Base-by-base conservation (phyloP, 2,888 invertebrate genomes). In the Aphidoletes aphidimyza region DNA sequence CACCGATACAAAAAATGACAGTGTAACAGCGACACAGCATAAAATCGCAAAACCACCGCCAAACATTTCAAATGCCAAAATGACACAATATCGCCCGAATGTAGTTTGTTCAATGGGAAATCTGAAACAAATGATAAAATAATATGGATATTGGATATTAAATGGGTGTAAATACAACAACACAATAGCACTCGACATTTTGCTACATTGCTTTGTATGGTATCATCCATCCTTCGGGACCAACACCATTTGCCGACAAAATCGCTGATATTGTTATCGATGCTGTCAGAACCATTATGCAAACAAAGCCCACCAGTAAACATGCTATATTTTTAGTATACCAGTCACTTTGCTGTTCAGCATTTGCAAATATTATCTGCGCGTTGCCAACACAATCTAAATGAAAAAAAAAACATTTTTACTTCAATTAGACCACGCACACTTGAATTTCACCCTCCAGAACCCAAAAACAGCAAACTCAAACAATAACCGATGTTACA, bases 181-280 rank as follows among this genome's bases (percentile, higher is more conserved):
- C 6, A 2, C 22, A 26, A n/a, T 54, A 22, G 54, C 22, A 69
- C 34, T 30, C 30, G 14, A 42, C 6, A 42, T 14, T 42, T n/a
- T n/a, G n/a, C n/a, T 34, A 69, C 69, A 69, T 69, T 69, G 69
- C 69, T 69, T 69, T 69, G 30, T 69, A 69, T 34, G 69, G 69
- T 17, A 69, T 30, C 69, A 69, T 69, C 69, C 69, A 69, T 2
- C 69, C 69, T 11, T 26, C 69, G 3, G 69, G 30, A 3, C 69
- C 34, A 14, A 69, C 14, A 69, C 69, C 69, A 9, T 69, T 69
- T 30, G 69, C 30, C 17, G 69, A 69, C 14, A 69, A 69, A 69
- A 30, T 14, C 0, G 14, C 14, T 34, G 69, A 69, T 11, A 69
- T 69, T 26, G 69, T 69, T 26, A 69, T 69, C 34, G 69, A 69